phyloP scores from a whole-genome alignment of 2,888 invertebrate genomes.

The Orthosia cruda region DNA sequence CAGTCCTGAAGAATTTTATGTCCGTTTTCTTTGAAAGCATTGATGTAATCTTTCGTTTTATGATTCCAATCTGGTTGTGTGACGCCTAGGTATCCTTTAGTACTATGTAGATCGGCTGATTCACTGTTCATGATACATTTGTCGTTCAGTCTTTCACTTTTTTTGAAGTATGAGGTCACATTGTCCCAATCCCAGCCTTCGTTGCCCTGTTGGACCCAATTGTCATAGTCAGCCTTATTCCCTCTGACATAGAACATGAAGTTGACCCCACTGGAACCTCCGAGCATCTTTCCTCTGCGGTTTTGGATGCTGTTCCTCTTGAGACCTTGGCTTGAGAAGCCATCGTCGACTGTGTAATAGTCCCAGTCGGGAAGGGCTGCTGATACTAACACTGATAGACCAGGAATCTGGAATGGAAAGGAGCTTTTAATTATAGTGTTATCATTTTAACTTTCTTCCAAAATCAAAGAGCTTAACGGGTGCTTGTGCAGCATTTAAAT shows the following conservation, averaged over 20 bases:
- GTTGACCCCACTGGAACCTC: constrained; percentile 93
- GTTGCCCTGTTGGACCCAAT: constrained; percentile 94
- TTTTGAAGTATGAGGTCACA: constrained; percentile 78
- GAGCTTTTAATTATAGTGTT: not conserved
- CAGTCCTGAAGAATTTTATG: constrained; percentile 72
- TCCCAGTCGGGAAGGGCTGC: constrained; percentile 92
- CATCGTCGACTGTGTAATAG: constrained; percentile 79
- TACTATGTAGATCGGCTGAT: constrained; percentile 76
- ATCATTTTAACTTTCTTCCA: no score
- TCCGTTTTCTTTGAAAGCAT: constrained; percentile 77
- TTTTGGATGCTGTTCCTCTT: constrained; percentile 68
- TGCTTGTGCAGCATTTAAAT: not conserved
- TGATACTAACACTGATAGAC: constrained; percentile 61
- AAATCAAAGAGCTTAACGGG: not conserved
- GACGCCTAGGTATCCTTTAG: constrained; percentile 73
- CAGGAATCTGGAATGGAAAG: constrained; percentile 68
- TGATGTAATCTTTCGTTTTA: constrained; percentile 80
- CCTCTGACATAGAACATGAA: constrained; percentile 93
- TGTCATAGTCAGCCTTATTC: constrained; percentile 92
- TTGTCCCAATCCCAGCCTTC: constrained; percentile 80
- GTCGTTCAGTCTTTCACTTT: constrained; percentile 74
- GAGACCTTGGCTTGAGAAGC: constrained; percentile 72
- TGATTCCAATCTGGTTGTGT: constrained; percentile 75
- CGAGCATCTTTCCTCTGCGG: constrained; percentile 93
- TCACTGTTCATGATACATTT: constrained; percentile 67